Evolutionary conservation across 2,888 invertebrate species (phyloP), one percentile per base, ranked within the genome.

Genomic region (Aquatica leii): DNA sequence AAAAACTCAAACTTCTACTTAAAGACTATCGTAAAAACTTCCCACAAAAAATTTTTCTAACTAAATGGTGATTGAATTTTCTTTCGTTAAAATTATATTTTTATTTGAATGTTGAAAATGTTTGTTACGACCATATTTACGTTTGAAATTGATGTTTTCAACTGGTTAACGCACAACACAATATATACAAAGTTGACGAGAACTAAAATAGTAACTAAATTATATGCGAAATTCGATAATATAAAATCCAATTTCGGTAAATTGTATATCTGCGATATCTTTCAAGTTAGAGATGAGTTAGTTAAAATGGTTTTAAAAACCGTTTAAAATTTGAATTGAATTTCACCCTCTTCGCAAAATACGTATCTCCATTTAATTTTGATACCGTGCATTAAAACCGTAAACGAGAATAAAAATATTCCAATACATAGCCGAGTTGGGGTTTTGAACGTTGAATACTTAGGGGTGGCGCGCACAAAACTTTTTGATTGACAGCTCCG

Each of bases 401-500:
- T 72, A 74, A 76, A 75, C 66, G 69, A 65, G 78, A 79, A 78
- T 77, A 78, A 78, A 81, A 80, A 80, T 81, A 81, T 81, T 80
- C 80, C 80, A 78, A 81, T 81, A 81, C 80, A 78, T 77, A 76
- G 74, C 62, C 66, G 66, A 65, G 79, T 77, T 80, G 71, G 69
- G 66, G 63, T 69, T 73, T 71, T 65, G 71, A 71, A 72, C 71
- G 69, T 66, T 64, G 72, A 71, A 71, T 68, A 63, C 68, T 63
- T 18, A 71, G 72, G 77, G 79, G 80, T 75, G 80, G 80, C 77
- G 82, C 81, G 79, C 76, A 76, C 76, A 76, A 80, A 84, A 82
- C 80, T 81, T 86, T 83, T 87, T 91, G 90, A 91, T 90, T 90
- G 91, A 91, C 91, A 91, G 88, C 86, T 87, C 86, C 85, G 86